Evolutionary conservation across 2,113 vertebrate genomes (phyloP).

Genomic region (Tretioscincus oriximinensis): DNA sequence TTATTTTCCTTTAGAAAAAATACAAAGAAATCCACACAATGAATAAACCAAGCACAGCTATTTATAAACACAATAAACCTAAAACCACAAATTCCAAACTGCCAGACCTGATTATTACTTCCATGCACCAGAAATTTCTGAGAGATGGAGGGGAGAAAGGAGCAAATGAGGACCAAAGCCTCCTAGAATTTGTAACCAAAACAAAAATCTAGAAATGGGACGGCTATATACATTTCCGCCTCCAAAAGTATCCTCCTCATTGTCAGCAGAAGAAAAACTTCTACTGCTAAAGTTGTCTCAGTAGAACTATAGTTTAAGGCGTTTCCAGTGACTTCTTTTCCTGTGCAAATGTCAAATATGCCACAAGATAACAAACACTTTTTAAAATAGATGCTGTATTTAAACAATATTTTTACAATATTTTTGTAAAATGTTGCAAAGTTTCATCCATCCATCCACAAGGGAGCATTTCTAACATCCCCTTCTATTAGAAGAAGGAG

Average conservation of each 20-base stretch:
- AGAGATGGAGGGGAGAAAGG: background rate
- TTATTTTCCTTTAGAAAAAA: slow-evolving; percentile 10
- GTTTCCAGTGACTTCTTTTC: background rate
- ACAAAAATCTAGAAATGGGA: slow-evolving; percentile 17
- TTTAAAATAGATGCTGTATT: background rate
- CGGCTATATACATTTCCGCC: no score
- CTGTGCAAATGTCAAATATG: background rate
- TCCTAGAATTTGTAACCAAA: background rate
- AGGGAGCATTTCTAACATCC: no score
- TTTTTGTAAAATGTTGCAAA: no score
- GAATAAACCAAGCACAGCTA: slow-evolving; percentile 5
- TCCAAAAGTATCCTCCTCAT: no score
- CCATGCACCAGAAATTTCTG: slow-evolving; percentile 7
- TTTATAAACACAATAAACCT: slow-evolving; percentile 1
- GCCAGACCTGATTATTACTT: slow-evolving; percentile 3
- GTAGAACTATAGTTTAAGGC: no score
- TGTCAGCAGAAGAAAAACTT: no score
- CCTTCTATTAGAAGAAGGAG: no score
- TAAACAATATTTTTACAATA: background rate
- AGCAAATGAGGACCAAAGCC: background rate
- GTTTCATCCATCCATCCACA: no score
- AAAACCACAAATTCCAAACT: slow-evolving; percentile 15
- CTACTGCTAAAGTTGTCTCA: no score
- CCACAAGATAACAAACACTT: background rate
- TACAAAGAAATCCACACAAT: background rate